Evolutionary conservation across 2,888 invertebrate species (phyloP), one percentile per base, ranked within the genome.

Genomic region (Gastracanthus pulcherrimus): DNA sequence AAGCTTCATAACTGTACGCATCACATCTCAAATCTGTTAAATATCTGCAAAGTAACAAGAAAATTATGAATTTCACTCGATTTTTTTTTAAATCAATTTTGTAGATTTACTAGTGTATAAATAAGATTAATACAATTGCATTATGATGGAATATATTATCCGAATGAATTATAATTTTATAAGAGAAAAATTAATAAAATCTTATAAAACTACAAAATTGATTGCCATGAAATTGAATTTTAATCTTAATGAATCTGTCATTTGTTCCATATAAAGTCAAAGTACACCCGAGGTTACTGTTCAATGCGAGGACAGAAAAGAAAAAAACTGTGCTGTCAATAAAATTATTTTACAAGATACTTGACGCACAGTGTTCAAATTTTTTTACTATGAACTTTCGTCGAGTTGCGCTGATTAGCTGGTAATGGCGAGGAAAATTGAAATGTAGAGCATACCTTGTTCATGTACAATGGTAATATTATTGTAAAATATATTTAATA

Each of bases 401-500:
- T 76, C 58, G 29, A 71, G 64, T 64, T 86, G 87, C 86, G 88
- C 86, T 88, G 89, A 85, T 88, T 88, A 86, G 86, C 84, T 83
- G 83, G 77, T 87, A 87, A 87, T 86, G 85, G 84, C 85, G 85
- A 86, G 76, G 84, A 66, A 77, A 83, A 85, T 82, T 80, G 85
- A 87, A 89, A 87, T 89, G 88, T 89, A 88, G 89, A 90, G 87
- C 89, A 88, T 90, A 90, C 86, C 88, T 90, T 90, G 90, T 91
- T 90, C 88, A 89, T 90, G 89, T 90, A 90, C 90, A 90, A 90
- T 89, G 88, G 89, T 90, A 90, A 90, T 90, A 90, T 90, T 90
- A 89, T 90, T 90, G 90, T 91, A 91, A 90, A 90, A 91, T 90
- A 90, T 91, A 90, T 90, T 90, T 90, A 90, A 90, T 89, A 89